A percentile compares a stretch with the other conserved stretches of the same genome.
phyloP scores from a whole-genome alignment of 1,140 invertebrate genomes.

The Holcopasites calliopsidis region DNA sequence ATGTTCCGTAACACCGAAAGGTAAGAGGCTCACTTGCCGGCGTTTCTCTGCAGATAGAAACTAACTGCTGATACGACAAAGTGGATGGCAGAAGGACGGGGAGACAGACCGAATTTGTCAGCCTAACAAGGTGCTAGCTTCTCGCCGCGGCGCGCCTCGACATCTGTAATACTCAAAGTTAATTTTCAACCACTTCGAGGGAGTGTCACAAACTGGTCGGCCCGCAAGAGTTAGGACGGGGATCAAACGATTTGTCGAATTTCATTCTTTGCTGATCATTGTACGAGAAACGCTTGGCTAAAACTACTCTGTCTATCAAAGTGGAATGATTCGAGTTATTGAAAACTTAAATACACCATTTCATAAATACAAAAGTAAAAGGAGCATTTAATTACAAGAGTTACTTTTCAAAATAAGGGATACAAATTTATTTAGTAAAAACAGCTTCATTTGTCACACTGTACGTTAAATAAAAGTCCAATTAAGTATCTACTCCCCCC shows the following conservation, averaged over 20 bases:
- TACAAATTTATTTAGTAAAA: no score
- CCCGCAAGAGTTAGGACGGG: conserved; percentile 33
- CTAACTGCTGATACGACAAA: conserved; percentile 41
- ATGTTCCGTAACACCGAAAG: not conserved
- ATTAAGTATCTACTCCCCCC: no score
- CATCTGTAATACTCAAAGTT: conserved; percentile 76
- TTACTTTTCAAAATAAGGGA: no score
- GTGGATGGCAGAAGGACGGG: conserved; percentile 51
- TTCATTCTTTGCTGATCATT: conserved; percentile 7
- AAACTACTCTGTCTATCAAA: no score
- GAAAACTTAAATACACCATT: no score
- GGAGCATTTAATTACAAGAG: no score
- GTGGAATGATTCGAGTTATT: not conserved
- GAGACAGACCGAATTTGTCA: conserved; percentile 73
- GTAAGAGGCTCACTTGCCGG: conserved; percentile 25
- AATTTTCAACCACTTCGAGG: conserved; percentile 68
- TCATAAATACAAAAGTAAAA: no score
- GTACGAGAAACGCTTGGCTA: not conserved
- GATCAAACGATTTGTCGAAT: not conserved
- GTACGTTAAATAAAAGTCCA: no score
- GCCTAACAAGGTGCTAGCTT: conserved; percentile 77
- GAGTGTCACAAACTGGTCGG: conserved; percentile 46
- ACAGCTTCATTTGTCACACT: no score
- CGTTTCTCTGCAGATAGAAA: conserved; percentile 36
- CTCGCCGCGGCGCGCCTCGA: conserved; percentile 69